Conservation (phyloP, 2,888 invertebrate genomes). For the Conops quadrifasciatus region DNA sequence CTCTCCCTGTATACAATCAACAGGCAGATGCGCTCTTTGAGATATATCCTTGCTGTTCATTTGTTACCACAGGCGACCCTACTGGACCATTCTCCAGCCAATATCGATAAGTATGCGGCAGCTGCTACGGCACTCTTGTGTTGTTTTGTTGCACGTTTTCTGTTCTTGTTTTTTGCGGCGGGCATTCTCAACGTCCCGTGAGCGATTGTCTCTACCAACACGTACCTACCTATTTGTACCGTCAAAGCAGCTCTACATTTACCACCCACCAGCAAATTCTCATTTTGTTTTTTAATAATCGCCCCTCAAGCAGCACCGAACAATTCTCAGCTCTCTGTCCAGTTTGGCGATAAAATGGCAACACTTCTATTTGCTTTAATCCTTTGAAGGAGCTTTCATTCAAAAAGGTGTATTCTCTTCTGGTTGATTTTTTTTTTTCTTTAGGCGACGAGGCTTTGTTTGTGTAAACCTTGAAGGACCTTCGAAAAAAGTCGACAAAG, state of each 20-base stretch:
- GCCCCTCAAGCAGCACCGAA: background rate
- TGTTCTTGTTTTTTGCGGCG: background rate
- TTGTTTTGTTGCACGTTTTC: too few relatives aligned
- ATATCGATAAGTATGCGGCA: background rate
- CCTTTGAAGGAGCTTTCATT: conserved; percentile 28
- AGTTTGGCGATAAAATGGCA: conserved; percentile 55
- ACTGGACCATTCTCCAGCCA: too few relatives aligned
- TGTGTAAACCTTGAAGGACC: conserved; percentile 33
- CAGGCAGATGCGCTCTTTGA: conserved; percentile 21
- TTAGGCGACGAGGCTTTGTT: conserved; percentile 44
- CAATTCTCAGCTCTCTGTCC: conserved; percentile 36
- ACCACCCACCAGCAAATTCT: background rate
- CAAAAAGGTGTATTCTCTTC: conserved; percentile 38
- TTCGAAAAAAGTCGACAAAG: conserved; percentile 21
- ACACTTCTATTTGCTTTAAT: conserved; percentile 50
- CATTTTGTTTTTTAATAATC: background rate
- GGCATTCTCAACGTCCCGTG: conserved; percentile 8
- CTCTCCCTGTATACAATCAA: conserved; percentile 14
- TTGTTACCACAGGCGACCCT: background rate
- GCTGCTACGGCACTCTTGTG: background rate
- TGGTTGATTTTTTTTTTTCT: conserved; percentile 45
- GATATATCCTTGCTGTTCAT: conserved; percentile 1
- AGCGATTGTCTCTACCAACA: too few relatives aligned
- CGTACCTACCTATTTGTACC: conserved; percentile 2
- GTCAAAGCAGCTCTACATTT: conserved; percentile 7